Evolutionary conservation across 2,113 vertebrate genomes (phyloP).

Genomic region (Propithecus coquereli): DNA sequence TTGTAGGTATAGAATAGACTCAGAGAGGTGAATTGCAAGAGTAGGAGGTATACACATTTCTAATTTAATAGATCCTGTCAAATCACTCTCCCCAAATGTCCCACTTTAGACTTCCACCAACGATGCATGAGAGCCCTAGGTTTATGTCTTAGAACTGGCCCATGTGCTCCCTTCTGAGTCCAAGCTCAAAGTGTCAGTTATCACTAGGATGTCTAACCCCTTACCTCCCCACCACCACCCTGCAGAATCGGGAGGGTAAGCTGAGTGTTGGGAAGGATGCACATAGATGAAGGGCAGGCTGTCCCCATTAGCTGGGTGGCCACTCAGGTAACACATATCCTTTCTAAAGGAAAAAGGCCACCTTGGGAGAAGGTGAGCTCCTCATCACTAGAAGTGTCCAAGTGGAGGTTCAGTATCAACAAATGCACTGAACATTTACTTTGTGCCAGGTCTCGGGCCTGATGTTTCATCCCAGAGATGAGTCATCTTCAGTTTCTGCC

Average conservation of each 20-base stretch:
- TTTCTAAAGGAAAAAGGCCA: background rate
- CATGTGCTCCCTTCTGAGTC: background rate
- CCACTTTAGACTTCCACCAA: background rate
- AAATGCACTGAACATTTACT: background rate
- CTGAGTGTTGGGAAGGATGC: background rate
- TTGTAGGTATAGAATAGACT: background rate
- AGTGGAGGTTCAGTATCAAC: background rate
- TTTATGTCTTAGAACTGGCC: background rate
- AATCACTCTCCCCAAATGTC: background rate
- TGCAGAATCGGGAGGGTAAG: background rate
- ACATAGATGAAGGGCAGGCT: background rate
- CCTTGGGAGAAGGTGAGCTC: background rate
- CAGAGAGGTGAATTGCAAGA: background rate
- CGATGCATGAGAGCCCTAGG: background rate
- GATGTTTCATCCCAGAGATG: constrained; percentile 5
- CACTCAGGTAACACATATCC: background rate
- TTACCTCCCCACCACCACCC: background rate
- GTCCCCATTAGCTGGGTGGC: background rate
- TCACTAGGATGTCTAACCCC: background rate
- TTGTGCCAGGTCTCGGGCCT: background rate
- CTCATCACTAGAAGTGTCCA: background rate
- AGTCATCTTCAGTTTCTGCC: constrained; percentile 44
- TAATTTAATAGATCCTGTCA: background rate
- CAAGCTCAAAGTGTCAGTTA: background rate
- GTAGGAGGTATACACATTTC: background rate